Evolutionary conservation across 53 echinoderm and acorn worm genomes (phyloP).

Genomic region (Luidia sarsii): DNA sequence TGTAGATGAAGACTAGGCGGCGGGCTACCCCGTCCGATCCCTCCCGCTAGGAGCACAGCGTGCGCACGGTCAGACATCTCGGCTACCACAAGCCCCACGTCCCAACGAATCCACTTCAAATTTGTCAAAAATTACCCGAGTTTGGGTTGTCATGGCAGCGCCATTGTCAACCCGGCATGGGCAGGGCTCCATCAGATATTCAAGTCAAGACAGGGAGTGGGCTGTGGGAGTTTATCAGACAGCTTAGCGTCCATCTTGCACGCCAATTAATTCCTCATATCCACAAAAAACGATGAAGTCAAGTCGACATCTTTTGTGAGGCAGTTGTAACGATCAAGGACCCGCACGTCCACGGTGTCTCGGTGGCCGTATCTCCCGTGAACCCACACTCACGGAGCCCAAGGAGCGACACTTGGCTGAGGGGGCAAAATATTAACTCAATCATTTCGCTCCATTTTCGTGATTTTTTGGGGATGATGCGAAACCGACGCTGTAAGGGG

Average conservation of each 20-base stretch:
- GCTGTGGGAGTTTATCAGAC: no score
- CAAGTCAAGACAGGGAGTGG: neutral
- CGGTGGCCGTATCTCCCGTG: no score
- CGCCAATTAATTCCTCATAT: no score
- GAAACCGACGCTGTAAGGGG: neutral
- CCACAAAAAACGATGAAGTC: no score
- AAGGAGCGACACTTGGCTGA: no score
- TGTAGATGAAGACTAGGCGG: no score
- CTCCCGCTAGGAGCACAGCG: conserved; percentile 14
- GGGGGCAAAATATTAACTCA: conserved; percentile 5
- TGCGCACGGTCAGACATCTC: conserved; percentile 2
- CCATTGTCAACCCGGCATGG: neutral
- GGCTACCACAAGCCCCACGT: conserved; percentile 16
- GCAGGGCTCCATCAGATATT: neutral
- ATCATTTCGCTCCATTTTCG: neutral
- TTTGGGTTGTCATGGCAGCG: conserved; percentile 42
- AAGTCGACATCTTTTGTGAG: conserved; percentile 51
- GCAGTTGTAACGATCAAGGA: conserved; percentile 36
- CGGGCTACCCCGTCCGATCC: no score
- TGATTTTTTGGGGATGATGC: neutral
- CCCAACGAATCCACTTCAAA: conserved; percentile 47
- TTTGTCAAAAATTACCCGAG: conserved; percentile 27
- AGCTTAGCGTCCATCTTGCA: no score
- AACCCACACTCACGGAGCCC: no score
- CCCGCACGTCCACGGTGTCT: conserved; percentile 41